phyloP scores from a whole-genome alignment of 2,113 vertebrate genomes.

The Rhinopomastus cyanomelas region DNA sequence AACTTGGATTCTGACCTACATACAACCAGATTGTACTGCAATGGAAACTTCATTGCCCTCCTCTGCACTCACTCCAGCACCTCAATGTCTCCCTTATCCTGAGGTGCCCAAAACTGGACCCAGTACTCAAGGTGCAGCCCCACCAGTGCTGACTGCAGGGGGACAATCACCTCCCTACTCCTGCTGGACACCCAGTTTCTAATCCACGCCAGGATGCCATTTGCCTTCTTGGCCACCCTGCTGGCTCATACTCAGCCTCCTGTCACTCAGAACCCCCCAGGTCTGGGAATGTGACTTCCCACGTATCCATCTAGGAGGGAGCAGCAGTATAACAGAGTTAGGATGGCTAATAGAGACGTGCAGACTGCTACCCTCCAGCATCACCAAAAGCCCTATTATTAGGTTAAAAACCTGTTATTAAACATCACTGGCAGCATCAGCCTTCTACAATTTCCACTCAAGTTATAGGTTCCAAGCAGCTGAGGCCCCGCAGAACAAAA shows the following conservation, averaged over 20 bases:
- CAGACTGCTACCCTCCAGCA: background rate
- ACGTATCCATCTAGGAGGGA: background rate
- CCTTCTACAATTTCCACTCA: background rate
- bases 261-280: too few species aligned
- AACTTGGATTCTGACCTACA: conserved; percentile 1
- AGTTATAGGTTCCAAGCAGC: background rate
- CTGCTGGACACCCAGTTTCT: too few species aligned
- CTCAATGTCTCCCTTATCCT: too few species aligned
- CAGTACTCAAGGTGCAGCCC: too few species aligned
- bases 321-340: background rate
- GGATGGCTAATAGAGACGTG: background rate
- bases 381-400: background rate
- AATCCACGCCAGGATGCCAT: too few species aligned
- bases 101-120: too few species aligned
- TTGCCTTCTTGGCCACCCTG: too few species aligned
- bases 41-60: background rate
- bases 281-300: background rate
- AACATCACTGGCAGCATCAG: background rate
- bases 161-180: too few species aligned
- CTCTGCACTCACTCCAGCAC: too few species aligned
- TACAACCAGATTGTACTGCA: background rate
- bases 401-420: background rate
- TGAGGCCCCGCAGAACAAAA: background rate
- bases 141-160: too few species aligned
- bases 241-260: too few species aligned